These are phyloP conservation scores for Anguilla pacifica DNA, from an alignment of 2,797 vertebrate genomes.

Conservation along the genomic window DNA sequence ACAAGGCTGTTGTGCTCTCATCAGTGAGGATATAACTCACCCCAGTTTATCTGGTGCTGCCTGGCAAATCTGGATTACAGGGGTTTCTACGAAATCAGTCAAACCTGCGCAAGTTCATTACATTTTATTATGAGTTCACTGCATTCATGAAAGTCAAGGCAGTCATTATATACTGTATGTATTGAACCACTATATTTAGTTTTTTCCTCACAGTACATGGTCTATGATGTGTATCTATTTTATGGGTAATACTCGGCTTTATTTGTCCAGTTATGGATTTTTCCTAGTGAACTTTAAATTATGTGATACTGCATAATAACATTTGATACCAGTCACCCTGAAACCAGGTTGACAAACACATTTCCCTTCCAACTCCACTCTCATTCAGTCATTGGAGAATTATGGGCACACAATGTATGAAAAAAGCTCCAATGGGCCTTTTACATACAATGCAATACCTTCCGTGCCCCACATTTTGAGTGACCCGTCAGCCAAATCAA, in stretches of 20 bases:
- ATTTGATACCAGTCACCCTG: not conserved
- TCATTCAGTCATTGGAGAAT: not conserved
- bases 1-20: constrained; percentile 16
- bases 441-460: not conserved
- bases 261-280: not conserved
- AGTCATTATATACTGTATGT: not conserved
- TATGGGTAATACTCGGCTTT: not conserved
- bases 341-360: not conserved
- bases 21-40: constrained; percentile 25
- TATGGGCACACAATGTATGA: not conserved
- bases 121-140: constrained; percentile 18
- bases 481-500: not conserved
- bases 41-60: constrained; percentile 10
- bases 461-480: not conserved
- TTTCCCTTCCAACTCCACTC: not conserved
- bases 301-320: not conserved
- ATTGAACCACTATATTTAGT: not conserved
- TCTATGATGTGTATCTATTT: not conserved
- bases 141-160: constrained; percentile 21
- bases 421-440: not conserved
- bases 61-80: constrained; percentile 3
- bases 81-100: not conserved
- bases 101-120: constrained; percentile 26
- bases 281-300: not conserved
- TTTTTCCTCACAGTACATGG: not conserved